phyloP scores from a whole-genome alignment of 1,140 invertebrate genomes.

The Drosophila erecta region DNA sequence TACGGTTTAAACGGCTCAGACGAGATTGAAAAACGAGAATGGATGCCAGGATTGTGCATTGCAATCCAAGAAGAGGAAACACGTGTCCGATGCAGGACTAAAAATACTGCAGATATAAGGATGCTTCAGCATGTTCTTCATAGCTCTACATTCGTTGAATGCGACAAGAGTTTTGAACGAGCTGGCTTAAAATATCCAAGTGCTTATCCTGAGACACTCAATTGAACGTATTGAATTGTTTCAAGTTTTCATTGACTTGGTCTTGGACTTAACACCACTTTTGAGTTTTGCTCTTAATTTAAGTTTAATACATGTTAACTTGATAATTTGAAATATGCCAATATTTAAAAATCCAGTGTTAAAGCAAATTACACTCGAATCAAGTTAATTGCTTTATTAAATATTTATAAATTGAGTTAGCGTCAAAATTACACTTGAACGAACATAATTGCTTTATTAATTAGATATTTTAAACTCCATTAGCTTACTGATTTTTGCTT shows the following conservation, averaged over 20 bases:
- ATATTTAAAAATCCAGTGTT: neutral
- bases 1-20: conserved; percentile 5
- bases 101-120: neutral
- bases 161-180: neutral
- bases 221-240: neutral
- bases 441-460: neutral
- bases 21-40: conserved; percentile 13
- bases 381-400: neutral
- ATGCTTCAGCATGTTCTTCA: conserved; percentile 20
- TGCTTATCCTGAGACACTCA: neutral
- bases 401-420: neutral
- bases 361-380: neutral
- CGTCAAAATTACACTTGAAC: neutral
- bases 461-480: neutral
- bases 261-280: no score
- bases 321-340: neutral
- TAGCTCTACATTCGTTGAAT: no score
- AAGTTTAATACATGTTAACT: neutral
- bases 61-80: conserved; percentile 15
- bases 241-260: neutral
- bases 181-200: neutral
- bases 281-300: no score
- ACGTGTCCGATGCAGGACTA: conserved; percentile 8
- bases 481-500: neutral
- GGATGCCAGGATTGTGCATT: neutral